These are phyloP conservation scores for Plagiodera versicolora DNA, from an alignment of 2,888 invertebrate genomes.

Conservation along the genomic window DNA sequence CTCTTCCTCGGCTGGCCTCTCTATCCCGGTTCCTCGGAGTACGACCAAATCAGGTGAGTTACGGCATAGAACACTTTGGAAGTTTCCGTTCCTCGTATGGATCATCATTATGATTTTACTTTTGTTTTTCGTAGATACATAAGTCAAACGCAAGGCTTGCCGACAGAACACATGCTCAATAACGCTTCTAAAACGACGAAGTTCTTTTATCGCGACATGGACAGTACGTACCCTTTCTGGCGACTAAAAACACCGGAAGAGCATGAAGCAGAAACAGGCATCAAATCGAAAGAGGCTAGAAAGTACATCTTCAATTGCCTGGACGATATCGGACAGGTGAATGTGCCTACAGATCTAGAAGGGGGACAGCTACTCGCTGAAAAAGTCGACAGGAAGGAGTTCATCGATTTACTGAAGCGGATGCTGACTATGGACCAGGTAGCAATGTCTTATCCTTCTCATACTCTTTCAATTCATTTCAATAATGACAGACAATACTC, in stretches of 20 bases:
- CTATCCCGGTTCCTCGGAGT: slow-evolving; percentile 98
- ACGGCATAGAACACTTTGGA: neutral
- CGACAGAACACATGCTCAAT: slow-evolving; percentile 96
- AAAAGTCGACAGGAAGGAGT: slow-evolving; percentile 95
- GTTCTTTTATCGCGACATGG: slow-evolving; percentile 96
- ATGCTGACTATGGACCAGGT: slow-evolving; percentile 99
- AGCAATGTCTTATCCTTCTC: too few relatives aligned
- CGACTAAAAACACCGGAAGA: slow-evolving; percentile 94
- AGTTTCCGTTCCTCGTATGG: too few relatives aligned
- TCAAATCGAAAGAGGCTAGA: slow-evolving; percentile 98
- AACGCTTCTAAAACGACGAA: slow-evolving; percentile 97
- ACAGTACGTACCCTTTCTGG: slow-evolving; percentile 88
- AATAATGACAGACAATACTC: too few relatives aligned
- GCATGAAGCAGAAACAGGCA: slow-evolving; percentile 95
- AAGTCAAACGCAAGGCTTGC: slow-evolving; percentile 81
- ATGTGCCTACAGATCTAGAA: slow-evolving; percentile 96
- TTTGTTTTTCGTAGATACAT: slow-evolving; percentile 69
- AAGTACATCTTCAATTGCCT: slow-evolving; percentile 99
- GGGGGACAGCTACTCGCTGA: slow-evolving; percentile 95
- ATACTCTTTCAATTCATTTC: too few relatives aligned
- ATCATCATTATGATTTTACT: too few relatives aligned
- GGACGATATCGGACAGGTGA: slow-evolving; percentile 97
- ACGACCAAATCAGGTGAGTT: slow-evolving; percentile 79
- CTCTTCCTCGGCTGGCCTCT: slow-evolving; percentile 99
- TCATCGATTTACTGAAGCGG: slow-evolving; percentile 94